Evolutionary conservation across 2,888 invertebrate species (phyloP), one percentile per base, ranked within the genome.

Genomic region (Geotrupes spiniger): DNA sequence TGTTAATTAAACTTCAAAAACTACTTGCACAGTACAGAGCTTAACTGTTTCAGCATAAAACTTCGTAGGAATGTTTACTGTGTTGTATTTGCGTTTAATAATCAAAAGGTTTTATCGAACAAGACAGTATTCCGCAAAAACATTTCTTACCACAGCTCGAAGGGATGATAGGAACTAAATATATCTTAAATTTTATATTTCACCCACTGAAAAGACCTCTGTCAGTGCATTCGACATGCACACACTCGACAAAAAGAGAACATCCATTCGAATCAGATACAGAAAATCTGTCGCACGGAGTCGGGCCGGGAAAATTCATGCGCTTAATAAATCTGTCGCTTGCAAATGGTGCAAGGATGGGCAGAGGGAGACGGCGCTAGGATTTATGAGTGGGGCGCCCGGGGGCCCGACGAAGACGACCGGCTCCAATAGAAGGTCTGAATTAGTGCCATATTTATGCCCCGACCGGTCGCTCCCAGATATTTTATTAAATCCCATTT

Each of bases 401-500:
- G 33, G 14, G 11, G 33, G 33, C 33, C 5, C 12, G 33, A 15
- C 33, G 15, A 14, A 33, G 33, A 33, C 15, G 15, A 14, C 12
- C 33, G 33, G 14, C 11, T 33, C 33, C 9, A 33, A 33, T 33
- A 10, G 33, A 33, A 21, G 33, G 11, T 14, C 33, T 33, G 33
- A 33, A 33, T 33, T 33, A 33, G 15, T 15, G 33, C 33, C 33
- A 33, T 33, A 33, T 33, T 33, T 33, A 33, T 33, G 33, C 33
- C 33, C 14, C n/a, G 33, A 21, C 33, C n/a, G 33, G 33, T 33
- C 33, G 33, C 33, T 14, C 14, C 33, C 33, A 14, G 33, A 33
- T 33, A 33, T 33, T 33, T 33, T 33, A 33, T 33, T 33, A 33
- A 33, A 33, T 15, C 33, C 33, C 33, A 33, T 33, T 33, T 33